Evolutionary conservation across 2,888 invertebrate species (phyloP).

Genomic region (Geotrupes spiniger): DNA sequence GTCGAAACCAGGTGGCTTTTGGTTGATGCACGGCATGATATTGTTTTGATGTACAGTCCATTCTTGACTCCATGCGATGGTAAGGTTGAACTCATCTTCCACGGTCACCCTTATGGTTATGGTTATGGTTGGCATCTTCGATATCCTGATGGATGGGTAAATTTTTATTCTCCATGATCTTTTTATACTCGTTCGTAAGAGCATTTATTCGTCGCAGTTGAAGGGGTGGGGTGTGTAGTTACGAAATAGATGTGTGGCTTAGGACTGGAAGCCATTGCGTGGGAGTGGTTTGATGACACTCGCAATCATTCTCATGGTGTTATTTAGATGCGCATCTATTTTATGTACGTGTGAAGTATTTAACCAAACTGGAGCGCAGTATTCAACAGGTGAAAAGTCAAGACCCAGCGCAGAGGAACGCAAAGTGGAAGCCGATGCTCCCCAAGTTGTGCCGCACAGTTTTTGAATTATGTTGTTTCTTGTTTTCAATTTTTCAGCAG

Average conservation of each 20-base stretch:
- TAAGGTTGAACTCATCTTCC: slow-evolving; percentile 16
- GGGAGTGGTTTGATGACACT: slow-evolving; percentile 12
- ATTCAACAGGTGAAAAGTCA: slow-evolving; percentile 23
- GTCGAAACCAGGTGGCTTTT: slow-evolving; percentile 19
- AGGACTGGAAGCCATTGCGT: slow-evolving; percentile 15
- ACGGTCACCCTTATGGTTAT: slow-evolving; percentile 14
- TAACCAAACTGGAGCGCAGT: slow-evolving; percentile 24
- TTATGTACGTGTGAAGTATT: slow-evolving; percentile 21
- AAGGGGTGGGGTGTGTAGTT: slow-evolving; percentile 15
- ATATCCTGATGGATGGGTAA: background rate
- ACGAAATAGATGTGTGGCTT: too few relatives aligned
- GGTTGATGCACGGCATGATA: slow-evolving; percentile 17
- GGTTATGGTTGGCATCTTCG: background rate
- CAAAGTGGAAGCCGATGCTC: slow-evolving; percentile 5
- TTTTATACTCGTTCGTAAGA: slow-evolving; percentile 12
- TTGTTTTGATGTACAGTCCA: background rate
- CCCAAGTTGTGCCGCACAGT: too few relatives aligned
- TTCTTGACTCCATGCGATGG: too few relatives aligned
- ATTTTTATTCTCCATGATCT: slow-evolving; percentile 7
- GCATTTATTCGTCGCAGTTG: slow-evolving; percentile 14
- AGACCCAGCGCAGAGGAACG: slow-evolving; percentile 13
- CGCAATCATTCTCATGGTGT: slow-evolving; percentile 10
- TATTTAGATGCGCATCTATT: slow-evolving; percentile 24
- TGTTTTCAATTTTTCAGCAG: slow-evolving; percentile 21
- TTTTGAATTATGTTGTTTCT: background rate